A percentile compares a stretch with the other conserved stretches of the same genome.
These are phyloP conservation scores for Stegostoma tigrinum DNA, from an alignment of 2,113 vertebrate species.

Conservation along the genomic window DNA sequence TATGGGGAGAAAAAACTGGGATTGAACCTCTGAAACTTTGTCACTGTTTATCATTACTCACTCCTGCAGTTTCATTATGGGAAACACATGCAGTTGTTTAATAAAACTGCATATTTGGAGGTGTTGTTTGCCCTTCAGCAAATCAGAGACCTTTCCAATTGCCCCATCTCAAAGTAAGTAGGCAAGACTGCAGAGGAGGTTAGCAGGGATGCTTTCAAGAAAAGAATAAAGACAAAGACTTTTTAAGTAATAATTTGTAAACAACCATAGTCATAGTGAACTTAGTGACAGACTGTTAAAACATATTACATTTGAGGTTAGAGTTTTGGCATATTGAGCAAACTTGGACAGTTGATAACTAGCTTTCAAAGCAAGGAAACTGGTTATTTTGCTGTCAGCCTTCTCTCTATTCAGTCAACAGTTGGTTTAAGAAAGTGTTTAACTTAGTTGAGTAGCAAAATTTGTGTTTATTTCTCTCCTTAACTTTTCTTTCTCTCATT, in stretches of 20 bases:
- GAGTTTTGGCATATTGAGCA: not conserved
- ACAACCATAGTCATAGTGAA: no score
- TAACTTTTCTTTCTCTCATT: not conserved
- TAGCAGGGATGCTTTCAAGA: not conserved
- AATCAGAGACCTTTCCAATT: not conserved
- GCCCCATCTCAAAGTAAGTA: not conserved
- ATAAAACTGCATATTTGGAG: not conserved
- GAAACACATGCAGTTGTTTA: not conserved
- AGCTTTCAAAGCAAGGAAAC: not conserved
- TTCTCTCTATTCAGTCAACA: not conserved
- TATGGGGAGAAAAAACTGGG: not conserved
- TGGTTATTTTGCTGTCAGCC: not conserved
- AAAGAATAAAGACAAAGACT: not conserved
- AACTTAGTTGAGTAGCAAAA: not conserved
- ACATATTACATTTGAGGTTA: not conserved
- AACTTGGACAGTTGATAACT: not conserved
- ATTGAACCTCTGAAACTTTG: not conserved
- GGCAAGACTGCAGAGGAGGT: not conserved
- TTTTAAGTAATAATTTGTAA: not conserved
- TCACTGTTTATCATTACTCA: not conserved
- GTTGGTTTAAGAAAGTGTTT: not conserved
- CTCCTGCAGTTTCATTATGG: not conserved
- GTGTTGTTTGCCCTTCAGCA: not conserved
- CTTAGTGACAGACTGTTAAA: not conserved
- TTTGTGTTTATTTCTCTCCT: not conserved